Conservation (phyloP, 2,888 invertebrate species). For the Sarcophaga variegata region DNA sequence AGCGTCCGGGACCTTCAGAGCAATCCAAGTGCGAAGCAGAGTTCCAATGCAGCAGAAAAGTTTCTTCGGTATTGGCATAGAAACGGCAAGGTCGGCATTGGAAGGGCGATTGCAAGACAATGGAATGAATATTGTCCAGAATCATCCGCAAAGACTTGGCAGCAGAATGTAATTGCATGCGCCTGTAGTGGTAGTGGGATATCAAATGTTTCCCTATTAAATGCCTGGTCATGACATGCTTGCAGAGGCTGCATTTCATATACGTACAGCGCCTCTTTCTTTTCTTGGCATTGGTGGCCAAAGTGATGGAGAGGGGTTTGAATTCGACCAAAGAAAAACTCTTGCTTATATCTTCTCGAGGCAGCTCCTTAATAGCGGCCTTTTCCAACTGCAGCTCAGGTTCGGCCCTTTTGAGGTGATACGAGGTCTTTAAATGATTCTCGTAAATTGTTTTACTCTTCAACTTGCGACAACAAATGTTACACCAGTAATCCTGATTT, state of each 20-base stretch:
- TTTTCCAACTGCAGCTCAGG: conserved; percentile 88
- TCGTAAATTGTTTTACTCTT: conserved; percentile 89
- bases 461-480: conserved; percentile 89
- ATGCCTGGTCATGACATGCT: conserved; percentile 86
- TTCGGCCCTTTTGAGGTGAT: conserved; percentile 86
- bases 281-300: conserved; percentile 78
- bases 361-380: conserved; percentile 79
- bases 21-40: conserved; percentile 84
- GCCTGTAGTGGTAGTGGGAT: conserved; percentile 92
- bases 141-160: conserved; percentile 85
- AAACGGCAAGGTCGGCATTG: conserved; percentile 93
- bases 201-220: conserved; percentile 92
- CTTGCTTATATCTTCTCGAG: conserved; percentile 67
- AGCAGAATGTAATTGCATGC: conserved; percentile 84
- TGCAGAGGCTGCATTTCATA: conserved; percentile 88
- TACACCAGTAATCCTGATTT: conserved; percentile 86
- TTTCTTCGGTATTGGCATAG: conserved; percentile 89
- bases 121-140: conserved; percentile 88
- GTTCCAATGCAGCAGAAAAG: conserved; percentile 89
- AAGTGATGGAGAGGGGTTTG: conserved; percentile 74
- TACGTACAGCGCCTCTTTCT: conserved; percentile 84
- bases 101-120: conserved; percentile 91
- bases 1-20: conserved; percentile 84
- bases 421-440: conserved; percentile 88
- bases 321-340: conserved; percentile 54